Conservation (phyloP, 1,140 invertebrate genomes). For the Lucilia sericata region DNA sequence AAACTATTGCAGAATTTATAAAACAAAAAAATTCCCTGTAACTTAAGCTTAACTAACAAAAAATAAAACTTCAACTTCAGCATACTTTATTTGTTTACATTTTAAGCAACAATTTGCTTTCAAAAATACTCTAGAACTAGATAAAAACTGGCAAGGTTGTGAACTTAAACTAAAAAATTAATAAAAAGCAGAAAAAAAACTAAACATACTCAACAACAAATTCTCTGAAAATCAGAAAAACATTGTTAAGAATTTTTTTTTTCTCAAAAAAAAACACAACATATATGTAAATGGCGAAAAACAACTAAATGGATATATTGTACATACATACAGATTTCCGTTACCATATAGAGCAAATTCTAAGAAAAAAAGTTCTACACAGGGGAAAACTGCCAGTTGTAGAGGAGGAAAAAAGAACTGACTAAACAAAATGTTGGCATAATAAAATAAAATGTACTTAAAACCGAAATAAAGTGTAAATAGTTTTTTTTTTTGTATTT, state of each 20-base stretch:
- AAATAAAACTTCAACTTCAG: no score
- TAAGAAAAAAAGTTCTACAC: neutral
- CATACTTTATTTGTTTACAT: no score
- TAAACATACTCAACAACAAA: no score
- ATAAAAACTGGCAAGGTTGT: neutral
- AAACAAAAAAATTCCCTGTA: no score
- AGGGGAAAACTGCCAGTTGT: neutral
- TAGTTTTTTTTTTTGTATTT: neutral
- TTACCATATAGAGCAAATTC: neutral
- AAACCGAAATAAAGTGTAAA: slow-evolving; percentile 6
- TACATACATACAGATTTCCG: slow-evolving; percentile 45
- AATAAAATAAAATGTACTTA: neutral
- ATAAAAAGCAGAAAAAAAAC: no score
- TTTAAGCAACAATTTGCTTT: no score
- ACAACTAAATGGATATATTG: slow-evolving; percentile 14
- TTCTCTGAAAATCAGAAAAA: no score
- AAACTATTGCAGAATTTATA: no score
- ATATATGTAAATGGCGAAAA: neutral
- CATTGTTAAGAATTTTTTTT: neutral
- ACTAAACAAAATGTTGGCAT: neutral
- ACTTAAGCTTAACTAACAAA: no score
- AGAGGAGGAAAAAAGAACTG: no score
- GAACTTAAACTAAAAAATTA: slow-evolving; percentile 7
- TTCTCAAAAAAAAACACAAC: neutral
- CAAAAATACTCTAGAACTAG: neutral